These are phyloP conservation scores for Frankliniella fusca DNA, from an alignment of 2,888 invertebrate genomes.

Conservation along the genomic window DNA sequence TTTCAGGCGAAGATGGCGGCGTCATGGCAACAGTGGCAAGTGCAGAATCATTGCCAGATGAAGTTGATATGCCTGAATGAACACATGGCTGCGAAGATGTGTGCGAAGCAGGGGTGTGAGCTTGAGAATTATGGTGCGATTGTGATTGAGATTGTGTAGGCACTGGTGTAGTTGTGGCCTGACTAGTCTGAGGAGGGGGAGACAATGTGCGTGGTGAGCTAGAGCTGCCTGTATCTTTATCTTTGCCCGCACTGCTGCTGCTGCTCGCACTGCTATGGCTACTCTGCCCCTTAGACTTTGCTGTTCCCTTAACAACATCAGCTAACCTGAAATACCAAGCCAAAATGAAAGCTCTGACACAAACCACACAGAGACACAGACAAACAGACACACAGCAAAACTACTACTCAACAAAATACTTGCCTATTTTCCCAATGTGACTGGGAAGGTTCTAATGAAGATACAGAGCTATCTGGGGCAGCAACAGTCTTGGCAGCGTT, in stretches of 20 bases:
- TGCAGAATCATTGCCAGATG: conserved; percentile 31
- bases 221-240: conserved; percentile 41
- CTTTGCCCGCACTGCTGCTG: conserved; percentile 43
- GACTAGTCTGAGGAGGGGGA: conserved; percentile 33
- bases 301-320: conserved; percentile 74
- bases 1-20: conserved; percentile 60
- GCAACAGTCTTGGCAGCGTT: conserved; percentile 35
- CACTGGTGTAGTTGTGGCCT: not conserved
- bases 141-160: conserved; percentile 8
- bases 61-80: conserved; percentile 20
- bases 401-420: conserved; percentile 25
- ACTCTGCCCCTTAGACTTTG: conserved; percentile 51
- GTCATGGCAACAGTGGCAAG: conserved; percentile 43
- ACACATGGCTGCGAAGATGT: conserved; percentile 14
- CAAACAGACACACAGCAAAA: conserved; percentile 15
- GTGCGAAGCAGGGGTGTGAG: conserved; percentile 7
- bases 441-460: conserved; percentile 31
- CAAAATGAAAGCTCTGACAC: conserved; percentile 14
- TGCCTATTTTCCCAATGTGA: conserved; percentile 40
- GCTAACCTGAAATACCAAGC: conserved; percentile 54
- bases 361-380: conserved; percentile 24
- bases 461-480: conserved; percentile 29
- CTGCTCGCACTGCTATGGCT: conserved; percentile 37
- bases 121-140: conserved; percentile 9
- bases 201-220: conserved; percentile 38